Percentiles rank a stretch among this genome's conserved stretches.
These are phyloP conservation scores for Strix uralensis DNA, from an alignment of 2,113 vertebrate species.

Conservation along the genomic window DNA sequence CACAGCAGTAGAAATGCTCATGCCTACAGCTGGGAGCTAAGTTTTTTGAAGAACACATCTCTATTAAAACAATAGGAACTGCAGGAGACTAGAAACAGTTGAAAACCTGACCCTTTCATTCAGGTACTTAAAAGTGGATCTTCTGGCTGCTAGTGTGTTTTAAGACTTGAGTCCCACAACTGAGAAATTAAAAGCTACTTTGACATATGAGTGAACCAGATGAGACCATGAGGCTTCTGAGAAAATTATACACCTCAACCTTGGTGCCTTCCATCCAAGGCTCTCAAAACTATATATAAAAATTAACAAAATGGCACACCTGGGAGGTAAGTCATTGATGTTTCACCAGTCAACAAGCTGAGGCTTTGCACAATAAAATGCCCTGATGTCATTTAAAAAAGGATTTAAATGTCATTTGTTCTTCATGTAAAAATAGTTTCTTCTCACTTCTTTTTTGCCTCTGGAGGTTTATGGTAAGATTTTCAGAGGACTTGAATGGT, in stretches of 20 bases:
- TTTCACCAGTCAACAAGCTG: conserved; percentile 8
- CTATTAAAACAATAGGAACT: conserved; percentile 46
- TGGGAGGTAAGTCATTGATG: not conserved
- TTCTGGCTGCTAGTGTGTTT: not conserved
- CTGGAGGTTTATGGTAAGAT: not conserved
- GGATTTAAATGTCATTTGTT: not conserved
- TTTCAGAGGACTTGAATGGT: not conserved
- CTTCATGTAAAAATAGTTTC: not conserved
- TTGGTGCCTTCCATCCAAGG: not conserved
- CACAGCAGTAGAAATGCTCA: conserved; percentile 7
- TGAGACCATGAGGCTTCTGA: conserved; percentile 13
- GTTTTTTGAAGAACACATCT: conserved; percentile 30
- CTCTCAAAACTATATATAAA: conserved; percentile 27
- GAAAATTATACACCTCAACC: not conserved
- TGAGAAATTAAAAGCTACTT: conserved; percentile 51
- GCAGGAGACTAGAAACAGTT: not conserved
- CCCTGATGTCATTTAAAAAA: not conserved
- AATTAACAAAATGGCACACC: conserved; percentile 3
- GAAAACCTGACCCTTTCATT: conserved; percentile 45
- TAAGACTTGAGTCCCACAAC: not conserved
- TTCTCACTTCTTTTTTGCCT: not conserved
- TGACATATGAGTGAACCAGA: conserved; percentile 5
- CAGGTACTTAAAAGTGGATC: not conserved
- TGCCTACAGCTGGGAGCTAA: conserved; percentile 22
- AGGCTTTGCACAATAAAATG: not conserved